Percentiles rank a stretch among this genome's conserved stretches.
These are phyloP conservation scores for Apamea monoglypha DNA, from an alignment of 2,888 invertebrate genomes.

Conservation along the genomic window DNA sequence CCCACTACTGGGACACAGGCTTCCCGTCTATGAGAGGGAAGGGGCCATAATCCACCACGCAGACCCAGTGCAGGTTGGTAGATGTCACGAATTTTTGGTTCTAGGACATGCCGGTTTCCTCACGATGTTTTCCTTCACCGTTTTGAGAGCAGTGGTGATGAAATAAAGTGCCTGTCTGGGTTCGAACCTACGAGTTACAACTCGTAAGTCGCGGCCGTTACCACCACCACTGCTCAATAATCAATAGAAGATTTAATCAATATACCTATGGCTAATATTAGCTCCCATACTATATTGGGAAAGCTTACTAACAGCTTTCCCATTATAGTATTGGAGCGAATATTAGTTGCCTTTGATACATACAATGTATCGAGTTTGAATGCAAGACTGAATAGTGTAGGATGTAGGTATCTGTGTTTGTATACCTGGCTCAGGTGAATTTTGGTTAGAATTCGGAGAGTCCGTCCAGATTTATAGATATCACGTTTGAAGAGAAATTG, in stretches of 20 bases:
- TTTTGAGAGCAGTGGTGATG: too few relatives aligned
- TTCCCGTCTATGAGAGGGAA: background rate
- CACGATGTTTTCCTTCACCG: too few relatives aligned
- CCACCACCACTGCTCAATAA: too few relatives aligned
- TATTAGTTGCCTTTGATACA: constrained; percentile 36
- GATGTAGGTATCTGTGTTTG: constrained; percentile 1
- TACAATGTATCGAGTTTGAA: constrained; percentile 30
- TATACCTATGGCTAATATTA: constrained; percentile 26
- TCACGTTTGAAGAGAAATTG: background rate
- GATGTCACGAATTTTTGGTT: background rate
- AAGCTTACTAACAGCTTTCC: too few relatives aligned
- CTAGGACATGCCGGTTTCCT: background rate
- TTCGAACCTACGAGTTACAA: too few relatives aligned
- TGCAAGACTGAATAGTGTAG: constrained; percentile 26
- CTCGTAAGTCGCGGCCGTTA: too few relatives aligned
- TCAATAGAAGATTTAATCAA: background rate
- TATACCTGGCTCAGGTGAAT: background rate
- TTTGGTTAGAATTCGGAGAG: background rate
- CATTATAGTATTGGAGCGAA: too few relatives aligned
- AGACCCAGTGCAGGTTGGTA: background rate
- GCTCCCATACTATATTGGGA: constrained; percentile 36
- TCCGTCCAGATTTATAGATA: background rate
- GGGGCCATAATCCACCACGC: background rate
- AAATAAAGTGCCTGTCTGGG: too few relatives aligned
- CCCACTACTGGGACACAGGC: background rate